Conservation (phyloP, 2,888 invertebrate genomes). For the Nomada ferruginata region DNA sequence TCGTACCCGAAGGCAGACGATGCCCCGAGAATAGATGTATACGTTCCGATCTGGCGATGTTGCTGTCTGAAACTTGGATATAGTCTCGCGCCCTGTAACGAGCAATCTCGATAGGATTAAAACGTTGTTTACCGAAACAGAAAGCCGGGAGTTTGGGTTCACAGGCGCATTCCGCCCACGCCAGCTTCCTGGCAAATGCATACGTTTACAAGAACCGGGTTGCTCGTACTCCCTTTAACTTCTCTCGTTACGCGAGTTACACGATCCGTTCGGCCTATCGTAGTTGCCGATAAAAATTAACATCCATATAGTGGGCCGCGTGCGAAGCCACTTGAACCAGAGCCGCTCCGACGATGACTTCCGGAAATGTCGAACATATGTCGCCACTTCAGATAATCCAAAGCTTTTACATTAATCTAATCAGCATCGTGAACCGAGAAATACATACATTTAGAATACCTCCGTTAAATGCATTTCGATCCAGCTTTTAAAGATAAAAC, state of each 20-base stretch:
- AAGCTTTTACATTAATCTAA: constrained; percentile 82
- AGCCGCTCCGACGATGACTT: constrained; percentile 19
- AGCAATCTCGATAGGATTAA: constrained; percentile 65
- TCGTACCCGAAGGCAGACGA: background rate
- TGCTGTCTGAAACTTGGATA: constrained; percentile 35
- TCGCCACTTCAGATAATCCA: constrained; percentile 80
- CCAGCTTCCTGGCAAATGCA: constrained; percentile 17
- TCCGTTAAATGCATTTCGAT: constrained; percentile 48
- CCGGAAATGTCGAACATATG: constrained; percentile 76
- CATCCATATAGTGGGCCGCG: constrained; percentile 25
- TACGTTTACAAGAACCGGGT: constrained; percentile 29
- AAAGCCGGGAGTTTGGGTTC: constrained; percentile 59
- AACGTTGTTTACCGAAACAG: constrained; percentile 62
- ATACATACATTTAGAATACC: constrained; percentile 67
- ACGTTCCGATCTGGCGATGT: background rate
- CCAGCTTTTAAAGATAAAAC: constrained; percentile 31
- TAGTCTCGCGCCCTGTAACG: constrained; percentile 53
- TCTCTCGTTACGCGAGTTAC: constrained; percentile 34
- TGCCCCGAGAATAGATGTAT: background rate
- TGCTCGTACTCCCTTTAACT: constrained; percentile 7
- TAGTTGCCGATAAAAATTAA: constrained; percentile 56
- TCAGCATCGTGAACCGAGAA: constrained; percentile 80
- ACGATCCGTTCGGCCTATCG: constrained; percentile 26
- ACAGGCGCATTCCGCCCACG: constrained; percentile 27
- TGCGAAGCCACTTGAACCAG: constrained; percentile 41